A percentile compares a stretch with the other conserved stretches of the same genome.
These are phyloP conservation scores for Rhorus exstirpatorius DNA, from an alignment of 2,888 invertebrate genomes.

Conservation along the genomic window DNA sequence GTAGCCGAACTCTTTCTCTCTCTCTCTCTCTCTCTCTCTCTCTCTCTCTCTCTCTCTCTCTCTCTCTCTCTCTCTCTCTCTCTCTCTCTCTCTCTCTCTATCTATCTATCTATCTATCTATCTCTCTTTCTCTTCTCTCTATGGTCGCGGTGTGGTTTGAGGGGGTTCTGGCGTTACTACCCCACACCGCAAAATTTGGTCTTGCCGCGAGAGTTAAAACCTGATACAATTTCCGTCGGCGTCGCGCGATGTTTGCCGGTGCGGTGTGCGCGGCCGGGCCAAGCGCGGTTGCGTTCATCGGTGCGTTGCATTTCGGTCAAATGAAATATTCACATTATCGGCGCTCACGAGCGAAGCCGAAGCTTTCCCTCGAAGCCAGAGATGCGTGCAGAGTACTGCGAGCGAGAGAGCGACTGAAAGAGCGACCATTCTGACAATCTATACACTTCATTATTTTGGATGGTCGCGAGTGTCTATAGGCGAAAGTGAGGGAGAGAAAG, in stretches of 20 bases:
- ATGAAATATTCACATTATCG: constrained; percentile 80
- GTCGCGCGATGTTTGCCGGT: constrained; percentile 69
- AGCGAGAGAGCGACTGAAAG: background rate
- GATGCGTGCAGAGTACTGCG: constrained; percentile 41
- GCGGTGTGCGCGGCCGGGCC: constrained; percentile 57
- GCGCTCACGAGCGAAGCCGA: constrained; percentile 46
- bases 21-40: constrained; percentile 16
- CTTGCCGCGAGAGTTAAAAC: constrained; percentile 70
- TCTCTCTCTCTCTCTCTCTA: background rate
- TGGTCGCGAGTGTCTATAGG: constrained; percentile 26
- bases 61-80: constrained; percentile 3
- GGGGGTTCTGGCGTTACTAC: constrained; percentile 42
- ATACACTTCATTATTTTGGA: constrained; percentile 78
- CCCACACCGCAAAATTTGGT: constrained; percentile 61
- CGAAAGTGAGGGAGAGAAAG: background rate
- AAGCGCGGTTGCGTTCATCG: constrained; percentile 60
- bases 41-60: constrained; percentile 13
- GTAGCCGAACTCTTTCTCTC: background rate
- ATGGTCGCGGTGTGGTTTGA: constrained; percentile 37
- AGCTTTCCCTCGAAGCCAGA: constrained; percentile 24
- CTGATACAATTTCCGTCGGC: constrained; percentile 71
- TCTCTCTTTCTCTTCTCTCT: constrained; percentile 42
- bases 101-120: too few species aligned
- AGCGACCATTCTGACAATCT: constrained; percentile 68
- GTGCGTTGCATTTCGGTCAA: constrained; percentile 74